Evolutionary conservation across 2,113 vertebrate species (phyloP), one percentile per base, ranked within the genome.

Genomic region (Promerops cafer): DNA sequence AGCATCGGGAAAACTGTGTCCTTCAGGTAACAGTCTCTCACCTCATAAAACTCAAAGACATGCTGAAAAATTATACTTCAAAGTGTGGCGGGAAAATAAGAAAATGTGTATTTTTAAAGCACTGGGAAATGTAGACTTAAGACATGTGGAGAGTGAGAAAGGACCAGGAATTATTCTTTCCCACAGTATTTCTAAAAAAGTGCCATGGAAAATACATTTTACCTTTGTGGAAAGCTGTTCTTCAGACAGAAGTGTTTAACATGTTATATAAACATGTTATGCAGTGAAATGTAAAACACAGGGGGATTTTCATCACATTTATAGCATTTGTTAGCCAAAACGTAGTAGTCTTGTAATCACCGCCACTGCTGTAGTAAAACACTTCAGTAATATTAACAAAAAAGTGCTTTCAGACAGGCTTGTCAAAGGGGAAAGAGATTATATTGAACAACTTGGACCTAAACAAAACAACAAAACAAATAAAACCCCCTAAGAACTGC

Each of bases 321-420:
- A 97, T 96, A 94, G 83, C 82, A 82, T 97, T 97, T 97, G 96
- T 96, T 96, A 97, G 96, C 96, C 94, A 97, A 98, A 97, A 93
- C 3, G 56, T 81, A 95, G 92, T 72, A 93, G 87, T 77, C 94
- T 79, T 87, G 64, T 93, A 97, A 97, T 95, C 96, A 78, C 93
- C 15, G 40, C 72, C 45, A 37, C 93, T 42, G 49, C 93, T 83
- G 60, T 81, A 94, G 92, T 80, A 94, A 96, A 98, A 95, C 95
- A 95, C 60, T 94, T 95, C 84, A 40, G 78, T 68, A 76, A 87
- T 94, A 96, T 72, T 91, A 96, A 95, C 87, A 83, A 88, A 95
- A 93, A 82, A 50, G 77, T 31, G 92, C 80, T 86, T 91, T 70
- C n/a, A 94, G 89, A 57, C 90, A 75, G 53, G 37, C 70, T 88